Base-by-base conservation (phyloP, 1,140 invertebrate species). In the Maconellicoccus hirsutus region DNA sequence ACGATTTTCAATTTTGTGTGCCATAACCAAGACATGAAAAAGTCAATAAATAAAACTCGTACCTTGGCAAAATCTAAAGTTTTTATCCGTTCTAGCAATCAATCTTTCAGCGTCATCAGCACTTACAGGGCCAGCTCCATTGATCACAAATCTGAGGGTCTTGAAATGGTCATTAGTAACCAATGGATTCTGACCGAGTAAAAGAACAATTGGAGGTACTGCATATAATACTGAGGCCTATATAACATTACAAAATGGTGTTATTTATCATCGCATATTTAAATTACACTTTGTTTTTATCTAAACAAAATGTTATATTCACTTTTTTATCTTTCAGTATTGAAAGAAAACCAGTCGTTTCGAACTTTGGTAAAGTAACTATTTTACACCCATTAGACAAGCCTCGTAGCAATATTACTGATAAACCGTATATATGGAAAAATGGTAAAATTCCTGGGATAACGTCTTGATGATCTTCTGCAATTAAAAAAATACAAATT, bases 351-450 rank as follows among this genome's bases (percentile, higher is more conserved):
- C 83, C 76, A 59, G 85, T 78, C 70, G 84, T 82, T 19, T 91
- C 85, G 78, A 92, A 92, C 70, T 84, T 82, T 1, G 83, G 81
- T 71, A 91, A 77, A 39, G 86, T 84, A 0, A 89, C 81, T 0
- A 86, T 75, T 73, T 82, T 82, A 1, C 80, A 77, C 16, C 86
- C 84, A 71, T 79, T 75, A 12, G 79, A 77, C 59, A 89, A 73
- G 0, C 79, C 73, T 6, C 77, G 75, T 21, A 84, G 74, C 25
- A 83, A 78, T 0, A 82, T 79, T n/a, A 83, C 76, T 12, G 26
- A n/a, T 21, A 86, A 83, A 0, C 84, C 86, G 74, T 85, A 87
- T 0, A 83, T 83, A 75, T 88, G 87, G 76, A 86, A 88, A 81
- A 86, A 85, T n/a, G 87, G 86, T 70, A 87, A 81, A 14, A 87